Evolutionary conservation across 2,888 invertebrate genomes (phyloP).

Genomic region (Pyrrhopygopsis socrates): DNA sequence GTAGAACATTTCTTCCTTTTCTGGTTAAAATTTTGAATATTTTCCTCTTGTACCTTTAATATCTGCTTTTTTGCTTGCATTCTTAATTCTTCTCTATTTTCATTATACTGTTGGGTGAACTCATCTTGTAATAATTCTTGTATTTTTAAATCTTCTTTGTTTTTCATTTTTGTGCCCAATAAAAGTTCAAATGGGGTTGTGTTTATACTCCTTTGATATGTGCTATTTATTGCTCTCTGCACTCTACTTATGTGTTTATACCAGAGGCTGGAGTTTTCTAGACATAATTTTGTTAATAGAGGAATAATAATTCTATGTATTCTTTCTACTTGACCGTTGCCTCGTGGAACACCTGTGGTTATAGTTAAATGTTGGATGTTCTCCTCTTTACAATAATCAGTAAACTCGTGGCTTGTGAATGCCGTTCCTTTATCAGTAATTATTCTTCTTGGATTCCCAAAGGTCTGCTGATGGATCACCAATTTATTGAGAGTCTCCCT

Average conservation of each 20-base stretch:
- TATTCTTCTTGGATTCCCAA: conserved; percentile 74
- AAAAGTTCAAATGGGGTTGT: conserved; percentile 15
- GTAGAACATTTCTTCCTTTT: conserved; percentile 65
- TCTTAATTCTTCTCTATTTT: conserved; percentile 41
- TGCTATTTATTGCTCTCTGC: conserved; percentile 2
- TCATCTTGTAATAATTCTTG: neutral
- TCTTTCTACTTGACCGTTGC: conserved; percentile 83
- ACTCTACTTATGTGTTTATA: conserved; percentile 24
- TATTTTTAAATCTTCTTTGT: neutral
- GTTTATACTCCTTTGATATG: conserved; percentile 35
- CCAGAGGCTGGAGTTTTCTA: conserved; percentile 21
- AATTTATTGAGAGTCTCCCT: conserved; percentile 78
- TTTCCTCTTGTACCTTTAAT: conserved; percentile 63
- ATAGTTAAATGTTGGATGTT: conserved; percentile 71
- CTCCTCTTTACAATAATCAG: conserved; percentile 71
- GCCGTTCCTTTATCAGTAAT: conserved; percentile 80
- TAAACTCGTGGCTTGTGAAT: conserved; percentile 78
- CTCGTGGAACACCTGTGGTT: conserved; percentile 81
- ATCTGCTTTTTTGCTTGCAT: conserved; percentile 46
- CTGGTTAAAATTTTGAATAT: conserved; percentile 67
- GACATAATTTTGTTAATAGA: neutral
- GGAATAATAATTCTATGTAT: conserved; percentile 64
- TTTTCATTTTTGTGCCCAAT: conserved; percentile 1
- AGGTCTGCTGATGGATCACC: conserved; percentile 26
- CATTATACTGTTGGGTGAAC: neutral